These are phyloP conservation scores for Alviniconcha marisindica DNA, from an alignment of 1,140 invertebrate species.

Conservation along the genomic window DNA sequence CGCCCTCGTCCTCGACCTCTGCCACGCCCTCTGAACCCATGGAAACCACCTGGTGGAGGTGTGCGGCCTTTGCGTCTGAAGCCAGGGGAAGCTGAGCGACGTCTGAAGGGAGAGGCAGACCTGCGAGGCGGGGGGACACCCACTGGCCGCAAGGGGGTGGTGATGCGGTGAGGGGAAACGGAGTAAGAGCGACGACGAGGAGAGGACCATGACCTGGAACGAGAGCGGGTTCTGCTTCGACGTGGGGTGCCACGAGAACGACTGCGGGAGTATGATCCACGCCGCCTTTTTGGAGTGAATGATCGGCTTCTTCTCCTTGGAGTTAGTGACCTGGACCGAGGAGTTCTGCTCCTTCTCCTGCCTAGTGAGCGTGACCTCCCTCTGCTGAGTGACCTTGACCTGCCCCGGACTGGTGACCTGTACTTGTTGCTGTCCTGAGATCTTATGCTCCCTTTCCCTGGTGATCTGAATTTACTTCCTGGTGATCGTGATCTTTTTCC, in stretches of 20 bases:
- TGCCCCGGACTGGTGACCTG: constrained; percentile 39
- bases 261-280: constrained; percentile 30
- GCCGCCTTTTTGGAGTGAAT: constrained; percentile 46
- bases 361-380: constrained; percentile 40
- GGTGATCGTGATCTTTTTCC: constrained; percentile 38
- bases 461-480: constrained; percentile 40
- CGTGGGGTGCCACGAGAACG: constrained; percentile 45
- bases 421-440: constrained; percentile 22
- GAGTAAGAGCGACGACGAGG: constrained; percentile 29
- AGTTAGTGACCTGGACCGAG: constrained; percentile 64
- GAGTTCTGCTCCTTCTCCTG: constrained; percentile 48
- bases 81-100: constrained; percentile 26
- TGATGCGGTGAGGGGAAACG: constrained; percentile 40
- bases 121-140: constrained; percentile 37
- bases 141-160: constrained; percentile 46
- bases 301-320: constrained; percentile 63
- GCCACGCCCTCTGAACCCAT: constrained; percentile 36
- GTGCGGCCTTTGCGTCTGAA: constrained; percentile 72
- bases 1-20: constrained; percentile 71
- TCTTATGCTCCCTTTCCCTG: neutral
- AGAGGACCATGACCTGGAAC: constrained; percentile 50
- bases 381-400: constrained; percentile 34
- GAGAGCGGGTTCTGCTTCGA: constrained; percentile 35
- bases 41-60: constrained; percentile 69
- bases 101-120: constrained; percentile 5